phyloP scores from a whole-genome alignment of 1,140 invertebrate species.

The Drosophila subobscura region DNA sequence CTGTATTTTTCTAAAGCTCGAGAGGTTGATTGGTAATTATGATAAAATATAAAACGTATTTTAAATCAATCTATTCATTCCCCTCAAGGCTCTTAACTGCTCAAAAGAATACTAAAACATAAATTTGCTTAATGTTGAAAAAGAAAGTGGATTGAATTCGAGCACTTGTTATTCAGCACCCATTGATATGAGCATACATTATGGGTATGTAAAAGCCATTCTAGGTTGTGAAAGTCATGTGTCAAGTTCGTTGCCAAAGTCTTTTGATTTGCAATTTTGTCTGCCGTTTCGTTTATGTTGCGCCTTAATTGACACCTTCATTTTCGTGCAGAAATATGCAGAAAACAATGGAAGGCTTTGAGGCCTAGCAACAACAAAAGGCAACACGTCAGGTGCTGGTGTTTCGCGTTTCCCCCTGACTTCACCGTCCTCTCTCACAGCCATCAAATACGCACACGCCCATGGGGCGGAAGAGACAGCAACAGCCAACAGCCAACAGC shows the following conservation, averaged over 20 bases:
- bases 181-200: conserved; percentile 4
- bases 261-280: conserved; percentile 59
- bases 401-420: conserved; percentile 38
- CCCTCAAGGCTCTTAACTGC: not conserved
- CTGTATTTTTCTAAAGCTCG: no score
- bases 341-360: conserved; percentile 43
- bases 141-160: conserved; percentile 24
- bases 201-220: conserved; percentile 32
- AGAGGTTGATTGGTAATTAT: no score
- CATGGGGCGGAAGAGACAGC: conserved; percentile 29
- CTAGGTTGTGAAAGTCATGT: conserved; percentile 64
- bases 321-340: conserved; percentile 24
- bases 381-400: conserved; percentile 51
- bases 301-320: conserved; percentile 71
- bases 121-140: not conserved
- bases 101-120: conserved; percentile 1
- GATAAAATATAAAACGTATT: no score
- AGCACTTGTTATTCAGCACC: conserved; percentile 23
- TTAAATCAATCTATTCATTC: no score
- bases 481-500: conserved; percentile 4
- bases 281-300: conserved; percentile 43
- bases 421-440: conserved; percentile 10
- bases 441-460: conserved; percentile 70
- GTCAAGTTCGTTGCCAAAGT: conserved; percentile 73
- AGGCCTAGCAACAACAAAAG: conserved; percentile 23